phyloP scores from a whole-genome alignment of 2,797 vertebrate genomes.

The Oreonectes daqikongensis region DNA sequence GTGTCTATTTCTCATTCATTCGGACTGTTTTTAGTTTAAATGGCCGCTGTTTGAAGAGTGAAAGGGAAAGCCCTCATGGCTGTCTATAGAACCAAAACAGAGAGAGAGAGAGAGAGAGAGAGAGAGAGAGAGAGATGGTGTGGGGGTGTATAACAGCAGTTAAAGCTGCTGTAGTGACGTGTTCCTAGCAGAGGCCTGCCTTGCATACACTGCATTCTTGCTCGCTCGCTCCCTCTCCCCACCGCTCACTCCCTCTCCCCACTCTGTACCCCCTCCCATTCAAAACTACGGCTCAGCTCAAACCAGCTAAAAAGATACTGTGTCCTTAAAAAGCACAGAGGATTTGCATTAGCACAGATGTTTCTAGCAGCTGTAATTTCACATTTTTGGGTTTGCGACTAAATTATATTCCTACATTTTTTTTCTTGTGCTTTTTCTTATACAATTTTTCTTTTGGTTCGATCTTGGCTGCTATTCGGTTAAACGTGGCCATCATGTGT shows the following conservation, averaged over 20 bases:
- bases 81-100: constrained; percentile 21
- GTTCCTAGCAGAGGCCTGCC: constrained; percentile 32
- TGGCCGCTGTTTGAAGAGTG: constrained; percentile 43
- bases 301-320: not conserved
- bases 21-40: constrained; percentile 28
- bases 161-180: constrained; percentile 39
- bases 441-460: not conserved
- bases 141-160: constrained; percentile 28
- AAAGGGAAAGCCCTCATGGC: constrained; percentile 55
- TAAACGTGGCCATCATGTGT: constrained; percentile 13
- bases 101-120: not conserved
- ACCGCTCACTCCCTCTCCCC: constrained; percentile 13
- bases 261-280: constrained; percentile 21
- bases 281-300: not conserved
- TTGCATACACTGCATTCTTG: constrained; percentile 53
- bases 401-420: too few relatives aligned
- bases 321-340: constrained; percentile 5
- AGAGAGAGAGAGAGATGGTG: constrained; percentile 30
- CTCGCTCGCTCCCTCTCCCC: constrained; percentile 11
- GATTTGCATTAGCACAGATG: constrained; percentile 3
- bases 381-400: not conserved
- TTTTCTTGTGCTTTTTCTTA: not conserved
- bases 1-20: constrained; percentile 9
- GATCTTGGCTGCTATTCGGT: not conserved
- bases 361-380: constrained; percentile 1